phyloP scores from a whole-genome alignment of 2,888 invertebrate genomes.

The Parnassius apollo region DNA sequence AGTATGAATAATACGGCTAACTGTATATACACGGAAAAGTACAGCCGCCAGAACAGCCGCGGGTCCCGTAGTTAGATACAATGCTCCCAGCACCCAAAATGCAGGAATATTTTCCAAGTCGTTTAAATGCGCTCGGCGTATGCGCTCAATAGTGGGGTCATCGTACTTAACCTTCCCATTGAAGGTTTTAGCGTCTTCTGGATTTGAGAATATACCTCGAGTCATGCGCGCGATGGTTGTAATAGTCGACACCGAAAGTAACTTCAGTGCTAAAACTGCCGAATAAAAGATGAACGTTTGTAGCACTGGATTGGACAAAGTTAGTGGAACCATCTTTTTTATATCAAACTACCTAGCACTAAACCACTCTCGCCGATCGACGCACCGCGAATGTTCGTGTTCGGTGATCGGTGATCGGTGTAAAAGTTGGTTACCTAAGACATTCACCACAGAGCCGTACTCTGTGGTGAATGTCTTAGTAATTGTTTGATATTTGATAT shows the following conservation, averaged over 20 bases:
- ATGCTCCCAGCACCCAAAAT: constrained; percentile 81
- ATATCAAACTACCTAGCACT: background rate
- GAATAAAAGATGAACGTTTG: constrained; percentile 64
- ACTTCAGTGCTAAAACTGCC: constrained; percentile 58
- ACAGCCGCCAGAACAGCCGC: constrained; percentile 53
- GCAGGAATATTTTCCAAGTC: constrained; percentile 87
- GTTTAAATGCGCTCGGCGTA: constrained; percentile 83
- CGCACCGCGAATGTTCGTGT: constrained; percentile 1
- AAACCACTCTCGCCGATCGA: constrained; percentile 3
- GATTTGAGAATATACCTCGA: constrained; percentile 55
- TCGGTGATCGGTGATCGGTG: background rate
- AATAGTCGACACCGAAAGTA: constrained; percentile 46
- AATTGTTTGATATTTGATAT: too few species aligned
- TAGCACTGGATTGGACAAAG: constrained; percentile 48
- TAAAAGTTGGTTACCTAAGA: background rate
- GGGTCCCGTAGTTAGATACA: constrained; percentile 83
- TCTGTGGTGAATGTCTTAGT: too few species aligned
- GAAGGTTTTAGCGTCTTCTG: constrained; percentile 55
- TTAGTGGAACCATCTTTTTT: constrained; percentile 30
- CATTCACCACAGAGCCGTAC: too few species aligned
- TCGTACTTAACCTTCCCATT: constrained; percentile 61
- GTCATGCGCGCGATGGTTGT: constrained; percentile 48
- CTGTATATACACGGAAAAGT: constrained; percentile 76
- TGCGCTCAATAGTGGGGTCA: constrained; percentile 57
- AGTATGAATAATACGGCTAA: constrained; percentile 81